Base-by-base conservation (phyloP, 2,888 invertebrate genomes). In the Baccha elongata region DNA sequence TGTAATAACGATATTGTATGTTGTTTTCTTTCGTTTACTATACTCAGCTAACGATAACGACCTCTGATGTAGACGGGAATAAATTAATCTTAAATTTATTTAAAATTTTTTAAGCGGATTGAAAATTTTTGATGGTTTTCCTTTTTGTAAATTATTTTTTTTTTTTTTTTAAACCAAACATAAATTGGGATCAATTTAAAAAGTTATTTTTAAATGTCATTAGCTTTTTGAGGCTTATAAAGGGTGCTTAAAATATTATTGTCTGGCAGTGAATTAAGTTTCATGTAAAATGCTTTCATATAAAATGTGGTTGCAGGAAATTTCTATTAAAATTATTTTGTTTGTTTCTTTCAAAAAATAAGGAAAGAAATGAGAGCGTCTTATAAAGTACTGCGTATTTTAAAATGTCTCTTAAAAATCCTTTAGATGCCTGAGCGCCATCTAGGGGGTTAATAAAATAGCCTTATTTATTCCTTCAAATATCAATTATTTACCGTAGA, bases 161-260 rank as follows among this genome's bases (percentile, higher is more conserved):
- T 19, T 80, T 32, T 44, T 80, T 68, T 65, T 37, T 69, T 42
- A 71, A 74, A 40, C 52, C 71, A n/a, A n/a, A 48, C 81, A 81
- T 81, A 81, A 81, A 81, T 81, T 65, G 46, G 71, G 42, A 81
- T 81, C 44, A 75, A 48, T 81, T 75, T 81, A 67, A 81, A 65
- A 71, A 75, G 23, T 40, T 48, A 58, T 50, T 58, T 67, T 55
- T 71, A 23, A 40, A 42, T 17, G 58, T 58, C 58, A 26, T 42
- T 26, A 58, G 11, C 15, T 26, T 40, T 5, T 40, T 5, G 42
- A 3, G 37, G n/a, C 37, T 37, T 53, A 53, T 53, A 8, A 23
- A 23, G 48, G 23, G 23, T 48, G 48, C 4, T 13, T 2, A 23
- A 23, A 23, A 23, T 48, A n/a, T n/a, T n/a, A n/a, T n/a, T n/a